A percentile compares a stretch with the other conserved stretches of the same genome.
Evolutionary conservation across 2,113 vertebrate species (phyloP).

Genomic region (Lethenteron camtschaticum): DNA sequence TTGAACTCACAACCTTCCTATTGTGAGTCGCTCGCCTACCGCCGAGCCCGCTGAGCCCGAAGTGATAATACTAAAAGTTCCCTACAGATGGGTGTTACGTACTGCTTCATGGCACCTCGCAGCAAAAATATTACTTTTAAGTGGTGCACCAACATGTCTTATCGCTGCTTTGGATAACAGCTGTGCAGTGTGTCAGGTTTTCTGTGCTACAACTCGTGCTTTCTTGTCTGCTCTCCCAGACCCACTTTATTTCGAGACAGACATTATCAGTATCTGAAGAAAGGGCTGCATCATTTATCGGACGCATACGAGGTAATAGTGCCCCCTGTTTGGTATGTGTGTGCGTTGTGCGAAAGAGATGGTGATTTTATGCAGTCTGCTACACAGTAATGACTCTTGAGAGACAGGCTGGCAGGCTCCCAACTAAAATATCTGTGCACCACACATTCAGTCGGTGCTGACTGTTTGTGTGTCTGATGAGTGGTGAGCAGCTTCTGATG

Average conservation of each 20-base stretch:
- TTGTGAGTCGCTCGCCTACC: no score
- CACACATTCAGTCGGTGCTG: not conserved
- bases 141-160: no score
- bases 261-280: conserved; percentile 77
- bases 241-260: conserved; percentile 57
- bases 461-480: not conserved
- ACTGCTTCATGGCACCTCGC: no score
- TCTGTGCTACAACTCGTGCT: no score
- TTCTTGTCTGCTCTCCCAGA: conserved; percentile 21
- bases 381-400: not conserved
- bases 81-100: no score
- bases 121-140: no score
- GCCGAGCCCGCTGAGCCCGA: no score
- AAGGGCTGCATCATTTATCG: conserved; percentile 66
- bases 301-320: conserved; percentile 61
- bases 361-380: not conserved
- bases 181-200: no score
- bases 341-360: not conserved
- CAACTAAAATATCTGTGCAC: not conserved
- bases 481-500: not conserved
- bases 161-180: no score
- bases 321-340: not conserved
- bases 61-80: no score
- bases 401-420: not conserved
- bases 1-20: no score